A percentile compares a stretch with the other conserved stretches of the same genome.
Evolutionary conservation across 2,113 vertebrate genomes (phyloP).

Genomic region (Trinectes maculatus): DNA sequence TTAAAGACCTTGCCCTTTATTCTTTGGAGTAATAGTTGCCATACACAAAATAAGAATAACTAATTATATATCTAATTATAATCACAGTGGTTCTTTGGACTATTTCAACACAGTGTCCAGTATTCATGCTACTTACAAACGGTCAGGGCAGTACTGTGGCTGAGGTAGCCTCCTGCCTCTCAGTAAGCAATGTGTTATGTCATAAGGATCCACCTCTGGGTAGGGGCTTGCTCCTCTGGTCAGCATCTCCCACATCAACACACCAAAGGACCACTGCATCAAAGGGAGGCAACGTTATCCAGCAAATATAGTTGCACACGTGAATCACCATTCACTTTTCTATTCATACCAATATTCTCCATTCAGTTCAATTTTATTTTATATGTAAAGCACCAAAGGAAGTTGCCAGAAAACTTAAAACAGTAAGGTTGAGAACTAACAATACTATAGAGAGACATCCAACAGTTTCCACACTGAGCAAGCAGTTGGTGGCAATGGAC

Average conservation of each 20-base stretch:
- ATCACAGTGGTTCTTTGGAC: not conserved
- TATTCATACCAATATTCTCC: too few species aligned
- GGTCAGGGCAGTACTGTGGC: constrained; percentile 90
- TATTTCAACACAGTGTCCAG: not conserved
- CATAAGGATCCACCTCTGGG: constrained; percentile 91
- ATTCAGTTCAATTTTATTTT: too few species aligned
- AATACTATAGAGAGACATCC: too few species aligned
- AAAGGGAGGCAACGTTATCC: not conserved
- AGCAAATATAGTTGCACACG: not conserved
- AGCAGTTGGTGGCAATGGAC: too few species aligned
- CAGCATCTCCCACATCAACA: constrained; percentile 96
- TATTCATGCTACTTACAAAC: constrained; percentile 85
- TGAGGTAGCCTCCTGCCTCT: constrained; percentile 91
- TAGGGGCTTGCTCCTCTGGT: constrained; percentile 94
- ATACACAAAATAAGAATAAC: not conserved
- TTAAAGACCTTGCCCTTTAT: too few species aligned
- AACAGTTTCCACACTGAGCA: too few species aligned
- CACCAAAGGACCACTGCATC: constrained; percentile 94
- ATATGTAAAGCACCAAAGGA: too few species aligned
- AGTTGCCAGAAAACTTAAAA: too few species aligned
- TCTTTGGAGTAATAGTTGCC: not conserved
- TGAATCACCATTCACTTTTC: not conserved
- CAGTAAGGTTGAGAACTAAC: too few species aligned
- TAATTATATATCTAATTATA: not conserved
- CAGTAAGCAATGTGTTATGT: constrained; percentile 88